These are phyloP conservation scores for Chloromyia formosa DNA, from an alignment of 2,888 invertebrate genomes.

Conservation along the genomic window DNA sequence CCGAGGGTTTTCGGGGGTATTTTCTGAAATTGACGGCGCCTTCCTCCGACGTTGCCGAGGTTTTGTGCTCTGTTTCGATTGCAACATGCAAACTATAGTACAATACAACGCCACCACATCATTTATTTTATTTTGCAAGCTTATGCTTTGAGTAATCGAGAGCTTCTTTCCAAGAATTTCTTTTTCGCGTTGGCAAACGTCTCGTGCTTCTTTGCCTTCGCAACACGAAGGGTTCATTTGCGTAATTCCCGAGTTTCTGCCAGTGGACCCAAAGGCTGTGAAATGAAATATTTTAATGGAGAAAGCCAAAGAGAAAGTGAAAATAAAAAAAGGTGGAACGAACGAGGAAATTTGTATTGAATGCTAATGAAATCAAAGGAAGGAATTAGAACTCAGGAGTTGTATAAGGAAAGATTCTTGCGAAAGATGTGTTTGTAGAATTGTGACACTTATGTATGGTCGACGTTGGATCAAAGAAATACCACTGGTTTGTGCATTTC, in stretches of 20 bases:
- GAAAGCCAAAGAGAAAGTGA: neutral
- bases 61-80: neutral
- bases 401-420: neutral
- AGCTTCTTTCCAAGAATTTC: conserved; percentile 15
- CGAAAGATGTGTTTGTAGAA: neutral
- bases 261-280: conserved; percentile 13
- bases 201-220: neutral
- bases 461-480: too few species aligned
- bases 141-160: conserved; percentile 38
- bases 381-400: neutral
- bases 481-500: too few species aligned
- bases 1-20: neutral
- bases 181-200: neutral
- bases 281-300: conserved; percentile 5
- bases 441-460: too few species aligned
- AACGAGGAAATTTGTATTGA: conserved; percentile 9
- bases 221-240: conserved; percentile 23
- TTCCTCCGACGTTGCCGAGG: neutral
- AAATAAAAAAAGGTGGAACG: too few species aligned
- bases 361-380: conserved; percentile 19
- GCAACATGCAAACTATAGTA: conserved; percentile 14
- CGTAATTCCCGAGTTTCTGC: conserved; percentile 23
- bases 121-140: conserved; percentile 21
- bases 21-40: conserved; percentile 17
- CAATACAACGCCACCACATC: neutral